phyloP scores from a whole-genome alignment of 1,140 invertebrate species.

The Triops longicaudatus region DNA sequence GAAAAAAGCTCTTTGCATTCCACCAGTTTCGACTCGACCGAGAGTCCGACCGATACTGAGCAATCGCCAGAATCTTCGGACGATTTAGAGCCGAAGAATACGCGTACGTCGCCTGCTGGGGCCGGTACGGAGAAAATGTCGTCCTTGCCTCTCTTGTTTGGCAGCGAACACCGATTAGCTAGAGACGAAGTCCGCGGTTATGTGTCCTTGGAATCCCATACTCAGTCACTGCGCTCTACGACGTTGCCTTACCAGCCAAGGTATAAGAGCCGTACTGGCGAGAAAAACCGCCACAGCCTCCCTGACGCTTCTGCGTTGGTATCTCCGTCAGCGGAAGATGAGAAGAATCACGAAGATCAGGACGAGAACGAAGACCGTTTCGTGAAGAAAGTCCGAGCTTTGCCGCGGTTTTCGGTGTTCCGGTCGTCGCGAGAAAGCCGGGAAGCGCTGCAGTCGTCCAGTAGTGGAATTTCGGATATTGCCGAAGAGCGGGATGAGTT shows the following conservation, averaged over 20 bases:
- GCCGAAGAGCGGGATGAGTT: slow-evolving; percentile 65
- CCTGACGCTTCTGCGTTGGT: background rate
- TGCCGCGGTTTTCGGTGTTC: slow-evolving; percentile 23
- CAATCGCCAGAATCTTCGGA: slow-evolving; percentile 35
- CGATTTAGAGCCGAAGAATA: slow-evolving; percentile 27
- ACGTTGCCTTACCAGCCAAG: background rate
- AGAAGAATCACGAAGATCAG: slow-evolving; percentile 26
- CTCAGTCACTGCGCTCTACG: background rate
- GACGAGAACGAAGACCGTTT: slow-evolving; percentile 25
- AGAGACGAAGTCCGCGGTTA: slow-evolving; percentile 16
- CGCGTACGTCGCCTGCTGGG: slow-evolving; percentile 21
- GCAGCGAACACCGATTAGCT: background rate
- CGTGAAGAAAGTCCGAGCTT: slow-evolving; percentile 26
- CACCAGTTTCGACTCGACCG: slow-evolving; percentile 35
- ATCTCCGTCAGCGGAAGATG: background rate
- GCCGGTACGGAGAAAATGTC: slow-evolving; percentile 23
- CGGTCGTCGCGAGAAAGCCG: slow-evolving; percentile 30
- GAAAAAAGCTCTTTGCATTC: slow-evolving; percentile 34
- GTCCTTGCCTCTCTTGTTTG: slow-evolving; percentile 22
- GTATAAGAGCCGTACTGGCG: slow-evolving; percentile 20
- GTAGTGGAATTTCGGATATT: slow-evolving; percentile 44
- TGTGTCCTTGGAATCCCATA: background rate
- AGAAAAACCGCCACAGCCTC: background rate
- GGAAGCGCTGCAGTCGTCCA: slow-evolving; percentile 37
- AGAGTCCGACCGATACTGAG: slow-evolving; percentile 37